Conservation (phyloP, 2,888 invertebrate species). For the Ommatoiulus sabulosus region DNA sequence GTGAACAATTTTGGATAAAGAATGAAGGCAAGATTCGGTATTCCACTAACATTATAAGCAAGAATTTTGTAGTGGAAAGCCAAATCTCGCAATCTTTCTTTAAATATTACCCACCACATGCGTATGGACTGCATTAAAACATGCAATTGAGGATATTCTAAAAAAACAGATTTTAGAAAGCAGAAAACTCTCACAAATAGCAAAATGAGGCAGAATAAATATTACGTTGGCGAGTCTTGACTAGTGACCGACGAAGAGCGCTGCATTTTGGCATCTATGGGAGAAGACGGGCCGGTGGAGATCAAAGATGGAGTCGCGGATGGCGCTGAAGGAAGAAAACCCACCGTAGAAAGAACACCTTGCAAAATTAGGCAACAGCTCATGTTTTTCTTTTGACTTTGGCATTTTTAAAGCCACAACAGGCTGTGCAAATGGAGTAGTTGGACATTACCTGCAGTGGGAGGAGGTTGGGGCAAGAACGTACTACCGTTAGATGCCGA, state of each 20-base stretch:
- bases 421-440: too few relatives aligned
- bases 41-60: too few relatives aligned
- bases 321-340: too few relatives aligned
- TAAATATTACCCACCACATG: too few relatives aligned
- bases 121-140: too few relatives aligned
- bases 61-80: too few relatives aligned
- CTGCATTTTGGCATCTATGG: conserved; percentile 61
- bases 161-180: neutral
- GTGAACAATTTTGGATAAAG: too few relatives aligned
- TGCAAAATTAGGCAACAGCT: neutral
- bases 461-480: neutral
- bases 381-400: too few relatives aligned
- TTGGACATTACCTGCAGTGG: neutral
- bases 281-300: conserved; percentile 58
- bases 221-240: conserved; percentile 67
- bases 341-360: neutral
- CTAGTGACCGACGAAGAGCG: conserved; percentile 68
- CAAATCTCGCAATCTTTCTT: too few relatives aligned
- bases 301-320: neutral
- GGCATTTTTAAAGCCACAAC: too few relatives aligned
- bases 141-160: too few relatives aligned
- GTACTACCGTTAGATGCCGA: conserved; percentile 46
- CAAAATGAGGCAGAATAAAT: neutral
- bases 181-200: neutral
- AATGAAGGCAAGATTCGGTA: too few relatives aligned